A percentile compares a stretch with the other conserved stretches of the same genome.
Evolutionary conservation across 64 coral and sea anemone species (phyloP).

Genomic region (Anthopleura sola): DNA sequence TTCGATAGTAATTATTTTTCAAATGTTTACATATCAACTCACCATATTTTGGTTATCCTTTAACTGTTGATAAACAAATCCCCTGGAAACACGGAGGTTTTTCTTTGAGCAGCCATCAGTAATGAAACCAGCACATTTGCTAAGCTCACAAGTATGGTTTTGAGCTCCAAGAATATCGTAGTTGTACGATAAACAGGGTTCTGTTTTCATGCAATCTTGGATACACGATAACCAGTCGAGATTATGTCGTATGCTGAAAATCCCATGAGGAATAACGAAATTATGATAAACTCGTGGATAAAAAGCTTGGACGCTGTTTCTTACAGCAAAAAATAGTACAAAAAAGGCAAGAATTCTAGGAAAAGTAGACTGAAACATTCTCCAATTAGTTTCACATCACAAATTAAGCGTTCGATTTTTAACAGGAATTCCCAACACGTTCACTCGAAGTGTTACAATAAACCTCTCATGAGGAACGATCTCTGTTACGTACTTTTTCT

Average conservation of each 20-base stretch:
- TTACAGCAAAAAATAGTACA: background rate
- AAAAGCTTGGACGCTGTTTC: background rate
- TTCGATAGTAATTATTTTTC: background rate
- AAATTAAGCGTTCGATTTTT: background rate
- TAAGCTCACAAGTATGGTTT: background rate
- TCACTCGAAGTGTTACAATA: background rate
- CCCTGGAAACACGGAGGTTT: background rate
- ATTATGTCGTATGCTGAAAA: background rate
- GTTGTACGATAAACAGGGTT: conserved; percentile 3
- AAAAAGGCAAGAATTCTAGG: background rate
- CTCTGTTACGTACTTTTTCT: background rate
- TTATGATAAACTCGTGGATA: conserved; percentile 8
- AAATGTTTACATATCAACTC: background rate
- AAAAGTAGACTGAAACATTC: background rate
- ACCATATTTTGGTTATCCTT: background rate
- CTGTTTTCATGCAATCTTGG: background rate
- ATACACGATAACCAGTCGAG: conserved; percentile 1
- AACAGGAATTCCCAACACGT: background rate
- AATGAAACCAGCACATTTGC: background rate
- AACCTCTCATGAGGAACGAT: background rate
- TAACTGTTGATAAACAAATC: conserved; percentile 11
- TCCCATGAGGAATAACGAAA: background rate
- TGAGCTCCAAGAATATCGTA: background rate
- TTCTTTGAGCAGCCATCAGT: background rate
- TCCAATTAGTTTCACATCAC: background rate